phyloP scores from a whole-genome alignment of 2,888 invertebrate genomes.

The Chrysolina haemoptera region DNA sequence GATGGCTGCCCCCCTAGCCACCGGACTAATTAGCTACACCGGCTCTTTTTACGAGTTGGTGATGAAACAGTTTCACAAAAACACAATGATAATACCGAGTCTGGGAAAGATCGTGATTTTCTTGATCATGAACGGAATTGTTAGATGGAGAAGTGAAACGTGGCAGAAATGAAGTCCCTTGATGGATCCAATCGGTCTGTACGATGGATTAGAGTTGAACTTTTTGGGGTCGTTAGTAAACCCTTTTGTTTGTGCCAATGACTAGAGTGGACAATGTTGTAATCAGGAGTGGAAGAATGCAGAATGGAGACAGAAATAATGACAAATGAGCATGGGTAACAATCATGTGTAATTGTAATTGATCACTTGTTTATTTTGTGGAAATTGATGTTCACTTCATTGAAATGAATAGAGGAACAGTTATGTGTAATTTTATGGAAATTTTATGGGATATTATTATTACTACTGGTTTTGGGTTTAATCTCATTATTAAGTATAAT shows the following conservation, averaged over 20 bases:
- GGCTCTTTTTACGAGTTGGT: conserved; percentile 5
- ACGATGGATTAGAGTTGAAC: background rate
- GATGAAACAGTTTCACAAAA: conserved; percentile 2
- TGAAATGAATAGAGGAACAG: too few species aligned
- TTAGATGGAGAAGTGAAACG: background rate
- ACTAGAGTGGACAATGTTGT: background rate
- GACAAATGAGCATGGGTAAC: too few species aligned
- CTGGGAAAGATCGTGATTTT: conserved; percentile 1
- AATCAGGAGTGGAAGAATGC: background rate
- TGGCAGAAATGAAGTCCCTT: background rate
- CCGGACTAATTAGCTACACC: too few species aligned
- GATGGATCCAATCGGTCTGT: background rate
- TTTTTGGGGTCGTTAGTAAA: background rate
- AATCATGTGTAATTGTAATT: too few species aligned
- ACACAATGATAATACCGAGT: background rate
- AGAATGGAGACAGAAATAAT: too few species aligned
- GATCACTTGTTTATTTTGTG: too few species aligned
- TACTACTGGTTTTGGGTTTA: too few species aligned
- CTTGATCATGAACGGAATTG: conserved; percentile 7
- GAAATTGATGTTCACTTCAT: too few species aligned
- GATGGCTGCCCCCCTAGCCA: too few species aligned
- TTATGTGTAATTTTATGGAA: too few species aligned
- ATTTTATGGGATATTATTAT: too few species aligned
- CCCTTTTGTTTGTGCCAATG: background rate
- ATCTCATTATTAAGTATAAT: too few species aligned